Evolutionary conservation across 2,797 vertebrate species (phyloP).

Genomic region (Clangula hyemalis): DNA sequence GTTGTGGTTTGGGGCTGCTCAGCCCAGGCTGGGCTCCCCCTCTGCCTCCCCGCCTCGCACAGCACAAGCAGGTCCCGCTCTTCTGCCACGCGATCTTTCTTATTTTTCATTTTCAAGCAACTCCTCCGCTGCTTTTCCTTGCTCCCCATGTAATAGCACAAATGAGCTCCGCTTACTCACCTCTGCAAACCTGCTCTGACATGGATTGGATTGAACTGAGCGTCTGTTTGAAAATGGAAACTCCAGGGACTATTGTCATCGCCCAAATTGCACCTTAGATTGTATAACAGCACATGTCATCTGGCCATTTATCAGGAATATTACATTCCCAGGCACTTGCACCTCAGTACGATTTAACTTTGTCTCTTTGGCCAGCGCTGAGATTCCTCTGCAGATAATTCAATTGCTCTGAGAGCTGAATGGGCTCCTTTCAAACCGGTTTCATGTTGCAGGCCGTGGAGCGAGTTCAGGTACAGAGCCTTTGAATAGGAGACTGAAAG

Average conservation of each 20-base stretch:
- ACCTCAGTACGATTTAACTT: constrained; percentile 74
- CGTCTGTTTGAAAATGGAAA: constrained; percentile 74
- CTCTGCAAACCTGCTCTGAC: constrained; percentile 68
- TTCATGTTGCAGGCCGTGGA: background rate
- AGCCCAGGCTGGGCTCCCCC: background rate
- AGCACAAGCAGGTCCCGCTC: background rate
- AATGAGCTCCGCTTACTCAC: constrained; percentile 66
- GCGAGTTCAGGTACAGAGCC: background rate
- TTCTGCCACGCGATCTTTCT: background rate
- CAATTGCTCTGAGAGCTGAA: constrained; percentile 67
- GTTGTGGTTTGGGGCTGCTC: background rate
- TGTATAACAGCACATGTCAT: constrained; percentile 69
- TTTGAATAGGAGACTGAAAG: background rate
- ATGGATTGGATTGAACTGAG: constrained; percentile 72
- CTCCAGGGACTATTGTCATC: constrained; percentile 77
- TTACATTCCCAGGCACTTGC: constrained; percentile 75
- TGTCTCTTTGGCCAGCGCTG: constrained; percentile 68
- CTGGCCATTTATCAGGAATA: constrained; percentile 77
- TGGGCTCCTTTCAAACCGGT: background rate
- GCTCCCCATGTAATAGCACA: constrained; percentile 50
- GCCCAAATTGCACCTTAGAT: constrained; percentile 73
- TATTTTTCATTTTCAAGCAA: constrained; percentile 30
- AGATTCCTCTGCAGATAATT: constrained; percentile 73
- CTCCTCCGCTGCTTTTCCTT: constrained; percentile 44
- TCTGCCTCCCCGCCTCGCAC: background rate